These are phyloP conservation scores for Hyperoplus immaculatus DNA, from an alignment of 2,797 vertebrate genomes.

Conservation along the genomic window DNA sequence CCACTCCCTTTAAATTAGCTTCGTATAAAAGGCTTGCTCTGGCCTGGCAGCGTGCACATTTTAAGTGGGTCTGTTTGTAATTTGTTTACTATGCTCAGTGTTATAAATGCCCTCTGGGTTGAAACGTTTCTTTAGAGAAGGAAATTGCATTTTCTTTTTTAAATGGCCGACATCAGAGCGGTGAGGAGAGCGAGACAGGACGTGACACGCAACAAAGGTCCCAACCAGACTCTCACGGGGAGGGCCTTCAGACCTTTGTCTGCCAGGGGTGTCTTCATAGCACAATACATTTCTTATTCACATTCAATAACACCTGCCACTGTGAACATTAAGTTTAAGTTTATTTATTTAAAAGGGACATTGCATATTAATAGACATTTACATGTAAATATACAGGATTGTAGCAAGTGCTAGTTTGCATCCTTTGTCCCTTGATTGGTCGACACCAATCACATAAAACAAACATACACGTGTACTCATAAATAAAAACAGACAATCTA, in stretches of 20 bases:
- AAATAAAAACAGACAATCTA: no score
- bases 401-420: no score
- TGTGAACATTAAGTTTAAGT: no score
- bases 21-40: constrained; percentile 6
- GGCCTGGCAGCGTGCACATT: background rate
- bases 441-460: no score
- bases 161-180: background rate
- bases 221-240: background rate
- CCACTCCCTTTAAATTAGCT: constrained; percentile 2
- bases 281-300: background rate
- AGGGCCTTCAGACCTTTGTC: background rate
- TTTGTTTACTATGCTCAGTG: background rate
- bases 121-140: background rate
- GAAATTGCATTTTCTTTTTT: background rate
- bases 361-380: no score
- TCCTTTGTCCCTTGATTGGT: no score
- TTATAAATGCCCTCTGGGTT: background rate
- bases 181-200: background rate
- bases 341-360: no score
- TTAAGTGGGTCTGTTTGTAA: background rate
- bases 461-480: no score
- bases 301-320: background rate
- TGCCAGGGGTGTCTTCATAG: background rate
- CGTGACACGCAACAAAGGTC: background rate
- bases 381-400: no score